phyloP scores from a whole-genome alignment of 2,113 vertebrate genomes.

The Notarius lentiginosus region DNA sequence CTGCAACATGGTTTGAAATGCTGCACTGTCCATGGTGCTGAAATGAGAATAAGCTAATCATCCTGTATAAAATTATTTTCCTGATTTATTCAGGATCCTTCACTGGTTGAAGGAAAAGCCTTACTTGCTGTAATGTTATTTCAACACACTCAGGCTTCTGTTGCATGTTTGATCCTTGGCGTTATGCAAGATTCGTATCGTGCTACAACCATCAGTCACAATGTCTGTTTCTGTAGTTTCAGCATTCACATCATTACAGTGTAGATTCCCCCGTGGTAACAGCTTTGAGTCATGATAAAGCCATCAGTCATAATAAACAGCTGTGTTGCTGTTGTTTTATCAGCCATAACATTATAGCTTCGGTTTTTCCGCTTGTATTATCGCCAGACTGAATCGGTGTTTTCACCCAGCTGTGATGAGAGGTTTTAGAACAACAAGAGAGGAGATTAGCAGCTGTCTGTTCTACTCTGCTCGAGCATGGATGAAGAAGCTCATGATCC shows the following conservation, averaged over 20 bases:
- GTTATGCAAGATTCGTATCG: background rate
- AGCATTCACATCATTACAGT: background rate
- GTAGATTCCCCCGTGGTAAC: background rate
- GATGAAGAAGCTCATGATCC: constrained; percentile 34
- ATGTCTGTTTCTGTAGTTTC: background rate
- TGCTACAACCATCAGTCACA: background rate
- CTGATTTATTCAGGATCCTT: background rate
- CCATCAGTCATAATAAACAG: constrained; percentile 22
- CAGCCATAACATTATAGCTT: constrained; percentile 1
- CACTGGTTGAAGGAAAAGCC: background rate
- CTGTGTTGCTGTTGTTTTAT: constrained; percentile 11
- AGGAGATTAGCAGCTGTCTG: constrained; percentile 56
- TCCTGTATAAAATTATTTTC: background rate
- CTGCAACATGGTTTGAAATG: background rate
- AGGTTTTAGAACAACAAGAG: constrained; percentile 40
- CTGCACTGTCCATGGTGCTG: constrained; percentile 6
- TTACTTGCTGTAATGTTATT: background rate
- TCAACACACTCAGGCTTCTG: background rate
- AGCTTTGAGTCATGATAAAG: background rate
- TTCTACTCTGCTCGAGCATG: constrained; percentile 48
- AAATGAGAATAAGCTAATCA: background rate
- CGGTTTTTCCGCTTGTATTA: constrained; percentile 5
- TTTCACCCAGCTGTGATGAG: background rate
- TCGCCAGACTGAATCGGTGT: background rate
- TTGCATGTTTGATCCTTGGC: background rate